These are phyloP conservation scores for Nasonovia ribisnigri DNA, from an alignment of 2,888 invertebrate genomes.

Conservation along the genomic window DNA sequence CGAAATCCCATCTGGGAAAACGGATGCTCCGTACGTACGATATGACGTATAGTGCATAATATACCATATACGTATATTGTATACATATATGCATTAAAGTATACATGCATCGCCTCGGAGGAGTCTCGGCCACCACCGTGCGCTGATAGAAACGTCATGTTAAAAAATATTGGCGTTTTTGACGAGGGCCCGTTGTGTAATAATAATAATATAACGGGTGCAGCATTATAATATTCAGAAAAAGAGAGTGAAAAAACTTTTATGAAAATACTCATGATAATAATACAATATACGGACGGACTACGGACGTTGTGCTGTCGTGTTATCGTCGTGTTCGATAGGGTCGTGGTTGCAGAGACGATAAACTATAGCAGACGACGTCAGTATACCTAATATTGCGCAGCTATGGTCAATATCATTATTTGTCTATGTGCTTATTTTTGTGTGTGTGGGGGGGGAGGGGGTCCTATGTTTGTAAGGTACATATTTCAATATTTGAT, in stretches of 20 bases:
- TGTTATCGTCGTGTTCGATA: neutral
- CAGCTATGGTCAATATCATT: neutral
- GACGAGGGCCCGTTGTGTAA: neutral
- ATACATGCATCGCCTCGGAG: neutral
- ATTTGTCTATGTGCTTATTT: too few relatives aligned
- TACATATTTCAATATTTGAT: too few relatives aligned
- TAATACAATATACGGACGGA: neutral
- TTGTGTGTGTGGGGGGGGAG: too few relatives aligned
- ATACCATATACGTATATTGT: neutral
- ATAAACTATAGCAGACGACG: neutral
- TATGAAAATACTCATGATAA: slow-evolving; percentile 12
- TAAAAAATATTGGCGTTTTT: slow-evolving; percentile 56
- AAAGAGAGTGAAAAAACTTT: neutral
- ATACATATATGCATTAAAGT: neutral
- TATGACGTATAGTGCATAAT: neutral
- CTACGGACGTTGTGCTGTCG: neutral
- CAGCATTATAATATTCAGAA: neutral
- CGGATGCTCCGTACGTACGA: neutral
- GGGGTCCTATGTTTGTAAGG: neutral
- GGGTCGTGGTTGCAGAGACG: neutral
- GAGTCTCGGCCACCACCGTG: neutral
- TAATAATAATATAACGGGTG: neutral
- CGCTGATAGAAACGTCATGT: slow-evolving; percentile 51
- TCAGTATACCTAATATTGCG: neutral
- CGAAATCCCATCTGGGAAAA: slow-evolving; percentile 53